These are phyloP conservation scores for Myathropa florea DNA, from an alignment of 2,888 invertebrate genomes.

Conservation along the genomic window DNA sequence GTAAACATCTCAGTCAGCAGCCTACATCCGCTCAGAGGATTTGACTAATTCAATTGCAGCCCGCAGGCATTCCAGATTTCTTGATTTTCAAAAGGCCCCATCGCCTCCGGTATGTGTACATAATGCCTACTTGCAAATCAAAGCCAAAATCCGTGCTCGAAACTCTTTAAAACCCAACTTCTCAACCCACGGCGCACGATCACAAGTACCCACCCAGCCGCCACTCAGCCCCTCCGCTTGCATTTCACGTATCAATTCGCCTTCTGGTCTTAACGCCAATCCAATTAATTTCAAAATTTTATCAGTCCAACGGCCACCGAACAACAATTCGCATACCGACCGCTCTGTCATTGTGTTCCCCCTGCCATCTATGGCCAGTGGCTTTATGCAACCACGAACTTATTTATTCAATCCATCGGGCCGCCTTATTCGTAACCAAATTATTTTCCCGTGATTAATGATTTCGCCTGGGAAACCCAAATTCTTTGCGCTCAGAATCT, in stretches of 20 bases:
- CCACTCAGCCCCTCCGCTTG: neutral
- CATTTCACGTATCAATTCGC: neutral
- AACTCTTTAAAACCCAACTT: neutral
- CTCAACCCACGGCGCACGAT: neutral
- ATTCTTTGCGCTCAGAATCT: constrained; percentile 30
- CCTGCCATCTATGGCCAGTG: constrained; percentile 10
- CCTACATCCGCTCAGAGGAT: neutral
- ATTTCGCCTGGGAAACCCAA: constrained; percentile 52
- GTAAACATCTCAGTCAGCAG: neutral
- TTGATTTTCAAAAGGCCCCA: neutral
- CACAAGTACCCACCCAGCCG: neutral
- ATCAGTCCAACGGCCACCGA: neutral
- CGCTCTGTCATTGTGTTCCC: constrained; percentile 12
- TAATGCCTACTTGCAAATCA: neutral
- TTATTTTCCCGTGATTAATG: constrained; percentile 52
- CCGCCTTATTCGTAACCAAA: constrained; percentile 27
- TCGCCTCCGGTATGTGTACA: constrained; percentile 5
- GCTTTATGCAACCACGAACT: constrained; percentile 21
- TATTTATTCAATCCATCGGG: constrained; percentile 10
- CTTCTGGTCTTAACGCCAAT: constrained; percentile 15
- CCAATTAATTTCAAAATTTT: constrained; percentile 45
- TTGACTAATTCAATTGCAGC: neutral
- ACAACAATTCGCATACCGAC: constrained; percentile 14
- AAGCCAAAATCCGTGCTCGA: neutral
- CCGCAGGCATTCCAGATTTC: neutral